phyloP scores from a whole-genome alignment of 1,140 invertebrate genomes.

The Euura lappo region DNA sequence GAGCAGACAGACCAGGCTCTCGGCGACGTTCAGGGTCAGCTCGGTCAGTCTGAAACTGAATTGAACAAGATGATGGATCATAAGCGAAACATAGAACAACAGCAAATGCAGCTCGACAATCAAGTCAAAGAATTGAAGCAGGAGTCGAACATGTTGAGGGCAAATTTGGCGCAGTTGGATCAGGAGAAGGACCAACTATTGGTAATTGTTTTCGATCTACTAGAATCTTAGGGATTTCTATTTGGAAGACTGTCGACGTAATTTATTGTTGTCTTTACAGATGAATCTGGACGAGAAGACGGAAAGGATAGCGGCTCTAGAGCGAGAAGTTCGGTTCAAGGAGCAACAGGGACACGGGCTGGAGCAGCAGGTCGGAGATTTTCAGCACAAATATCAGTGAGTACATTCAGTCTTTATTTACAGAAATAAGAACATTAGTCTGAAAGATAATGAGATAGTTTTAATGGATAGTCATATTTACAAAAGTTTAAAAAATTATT shows the following conservation, averaged over 20 bases:
- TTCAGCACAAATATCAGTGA: slow-evolving; percentile 57
- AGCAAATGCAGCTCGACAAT: slow-evolving; percentile 62
- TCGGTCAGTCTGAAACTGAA: slow-evolving; percentile 63
- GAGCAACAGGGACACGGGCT: slow-evolving; percentile 42
- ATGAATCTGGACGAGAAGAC: slow-evolving; percentile 67
- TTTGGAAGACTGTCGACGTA: no score
- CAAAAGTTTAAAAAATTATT: background rate
- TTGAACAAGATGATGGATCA: slow-evolving; percentile 60
- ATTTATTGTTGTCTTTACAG: slow-evolving; percentile 31
- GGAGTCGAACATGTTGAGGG: slow-evolving; percentile 63
- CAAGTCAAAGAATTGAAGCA: slow-evolving; percentile 62
- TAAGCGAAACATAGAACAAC: slow-evolving; percentile 62
- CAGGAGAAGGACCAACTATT: slow-evolving; percentile 68
- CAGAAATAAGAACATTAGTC: slow-evolving; percentile 19
- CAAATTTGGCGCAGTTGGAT: slow-evolving; percentile 63
- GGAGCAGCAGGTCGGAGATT: slow-evolving; percentile 49
- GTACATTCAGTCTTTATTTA: slow-evolving; percentile 38
- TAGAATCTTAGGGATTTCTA: background rate
- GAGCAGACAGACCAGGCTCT: slow-evolving; percentile 68
- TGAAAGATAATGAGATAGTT: background rate
- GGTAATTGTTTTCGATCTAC: slow-evolving; percentile 36
- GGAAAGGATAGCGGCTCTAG: slow-evolving; percentile 61
- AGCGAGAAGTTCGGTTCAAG: slow-evolving; percentile 63
- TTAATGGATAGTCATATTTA: background rate
- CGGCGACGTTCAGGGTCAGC: slow-evolving; percentile 63